Evolutionary conservation across 2,888 invertebrate genomes (phyloP), one percentile per base, ranked within the genome.

Genomic region (Abscondita cerata): DNA sequence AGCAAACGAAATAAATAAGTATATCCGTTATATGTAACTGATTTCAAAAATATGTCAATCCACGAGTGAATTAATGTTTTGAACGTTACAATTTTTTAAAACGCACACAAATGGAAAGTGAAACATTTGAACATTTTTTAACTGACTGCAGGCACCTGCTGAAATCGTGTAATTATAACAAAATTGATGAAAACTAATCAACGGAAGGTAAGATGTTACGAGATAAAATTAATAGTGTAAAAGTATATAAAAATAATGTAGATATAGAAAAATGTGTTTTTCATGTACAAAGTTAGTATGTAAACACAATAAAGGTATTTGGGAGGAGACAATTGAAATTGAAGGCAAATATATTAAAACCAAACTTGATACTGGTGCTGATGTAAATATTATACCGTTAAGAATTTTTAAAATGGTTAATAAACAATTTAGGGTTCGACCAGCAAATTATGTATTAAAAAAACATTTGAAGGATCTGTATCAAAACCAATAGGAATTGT

Each of bases 1-100:
- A 9, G 36, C 4, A 9, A 11, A 9, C 2, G 4, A 36, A 36
- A 2, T 2, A 9, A 36, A 36, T 36, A 36, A 36, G 11, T 36
- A 36, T 36, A 2, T 8, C 2, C 12, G 11, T 36, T n/a, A 9
- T 36, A 36, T 36, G 3, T 4, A n/a, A 36, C 2, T 36, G 11
- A 25, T 25, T 2, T 25, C 25, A 9, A 59, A 59, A 62, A 38
- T 69, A 71, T 57, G 70, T 69, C 5, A 70, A 69, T 20, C 69
- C 72, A 11, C 18, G 66, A 36, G 48, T 67, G 12, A 71, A 71
- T 40, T 68, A 72, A 59, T 65, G 63, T 41, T 72, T 70, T 55
- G 67, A 67, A 57, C 15, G 70, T 69, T 67, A 68, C 48, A 68
- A 64, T 51, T 72, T 70, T 53, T 52, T 58, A n/a, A 66, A 67